Percentiles rank a stretch among this genome's conserved stretches.
Conservation (phyloP, 2,113 vertebrate genomes). For the Haemorhous mexicanus region DNA sequence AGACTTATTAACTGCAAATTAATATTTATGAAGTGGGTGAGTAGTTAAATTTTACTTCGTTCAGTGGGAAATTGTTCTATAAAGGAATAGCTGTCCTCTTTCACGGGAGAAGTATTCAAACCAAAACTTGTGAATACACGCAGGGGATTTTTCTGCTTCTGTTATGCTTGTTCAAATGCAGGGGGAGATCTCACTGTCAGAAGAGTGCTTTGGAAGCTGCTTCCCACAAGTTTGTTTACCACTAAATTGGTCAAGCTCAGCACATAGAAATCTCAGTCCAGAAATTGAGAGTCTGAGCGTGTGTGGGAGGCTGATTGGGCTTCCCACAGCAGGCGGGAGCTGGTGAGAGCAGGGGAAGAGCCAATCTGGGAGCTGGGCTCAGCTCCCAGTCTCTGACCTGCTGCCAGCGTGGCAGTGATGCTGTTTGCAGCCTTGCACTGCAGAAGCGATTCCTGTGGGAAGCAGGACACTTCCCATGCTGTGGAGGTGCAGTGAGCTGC, state of each 20-base stretch:
- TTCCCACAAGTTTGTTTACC: not conserved
- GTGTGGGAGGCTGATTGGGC: not conserved
- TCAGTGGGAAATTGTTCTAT: not conserved
- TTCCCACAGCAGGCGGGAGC: not conserved
- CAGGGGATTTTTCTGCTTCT: not conserved
- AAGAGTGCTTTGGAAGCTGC: not conserved
- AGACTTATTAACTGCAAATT: conserved; percentile 64
- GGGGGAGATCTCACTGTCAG: accelerated
- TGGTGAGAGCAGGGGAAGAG: not conserved
- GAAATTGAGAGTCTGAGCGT: not conserved
- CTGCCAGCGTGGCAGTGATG: not conserved
- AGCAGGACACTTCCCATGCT: not conserved
- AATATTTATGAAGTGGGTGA: conserved; percentile 68
- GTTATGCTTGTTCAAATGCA: not conserved
- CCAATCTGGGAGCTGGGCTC: not conserved
- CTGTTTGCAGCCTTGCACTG: not conserved
- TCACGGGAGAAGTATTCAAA: not conserved
- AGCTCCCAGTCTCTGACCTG: not conserved
- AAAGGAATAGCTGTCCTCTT: not conserved
- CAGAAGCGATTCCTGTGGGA: accelerated
- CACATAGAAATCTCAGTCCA: not conserved
- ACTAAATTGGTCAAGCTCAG: not conserved
- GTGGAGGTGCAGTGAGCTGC: not conserved
- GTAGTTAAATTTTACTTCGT: conserved; percentile 21
- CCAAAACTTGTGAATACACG: not conserved